Evolutionary conservation across 2,797 vertebrate genomes (phyloP), one percentile per base, ranked within the genome.

Genomic region (Hoplostethus mediterraneus): DNA sequence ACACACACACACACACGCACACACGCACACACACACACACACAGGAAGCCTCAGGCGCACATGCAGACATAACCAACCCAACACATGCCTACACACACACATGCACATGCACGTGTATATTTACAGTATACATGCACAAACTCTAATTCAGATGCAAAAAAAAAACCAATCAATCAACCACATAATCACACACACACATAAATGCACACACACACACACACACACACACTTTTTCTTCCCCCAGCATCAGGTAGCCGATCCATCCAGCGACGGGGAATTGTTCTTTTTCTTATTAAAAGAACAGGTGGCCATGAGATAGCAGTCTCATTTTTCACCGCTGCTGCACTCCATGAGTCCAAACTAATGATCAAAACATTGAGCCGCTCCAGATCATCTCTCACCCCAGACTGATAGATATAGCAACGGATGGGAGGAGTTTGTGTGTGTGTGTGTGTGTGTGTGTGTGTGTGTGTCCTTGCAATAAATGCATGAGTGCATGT

Each of bases 281-380:
- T 92, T 89, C 81, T 88, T 88, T 89, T 87, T 89, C 80, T 88
- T 92, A 89, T 89, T 87, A 90, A 87, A 88, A 84, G 86, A 92
- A 86, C 90, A 91, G 87, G 90, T 90, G 90, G 89, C 87, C 81
- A 67, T 87, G 83, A 90, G 81, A 87, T 73, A 78, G 83, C 62
- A 8, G 73, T 54, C 77, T 90, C 87, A 89, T 92, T 90, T 87
- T 83, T 91, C 88, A 88, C 80, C 17, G 17, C 79, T 55, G 77
- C 85, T 36, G 77, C 88, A 83, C 90, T 83, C 75, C 88, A 82
- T 75, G 84, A 89, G 81, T 87, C 86, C 85, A 89, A 89, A 89
- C 87, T 90, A 93, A 92, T 91, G 91, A 92, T 90, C 89, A 90
- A 88, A 92, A 89, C 89, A 87, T 68, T 84, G 84, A 89, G 81